A percentile compares a stretch with the other conserved stretches of the same genome.
phyloP scores from a whole-genome alignment of 2,888 invertebrate species.

The Drosophila phalerata region DNA sequence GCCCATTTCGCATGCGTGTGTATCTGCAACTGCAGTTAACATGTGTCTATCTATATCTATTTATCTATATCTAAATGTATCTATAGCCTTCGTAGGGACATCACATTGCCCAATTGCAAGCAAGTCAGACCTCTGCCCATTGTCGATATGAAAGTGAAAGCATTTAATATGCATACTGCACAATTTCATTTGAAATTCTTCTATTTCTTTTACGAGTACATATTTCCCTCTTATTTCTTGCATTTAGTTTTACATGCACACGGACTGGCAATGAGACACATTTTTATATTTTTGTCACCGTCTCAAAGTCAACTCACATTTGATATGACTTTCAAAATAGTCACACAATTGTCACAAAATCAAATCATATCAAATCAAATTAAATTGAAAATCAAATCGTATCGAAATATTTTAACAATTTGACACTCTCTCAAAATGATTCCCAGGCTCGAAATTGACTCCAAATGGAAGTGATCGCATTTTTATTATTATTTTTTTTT shows the following conservation, averaged over 20 bases:
- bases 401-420: constrained; percentile 39
- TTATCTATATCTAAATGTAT: background rate
- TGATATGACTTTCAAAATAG: constrained; percentile 53
- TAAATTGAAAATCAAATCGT: constrained; percentile 17
- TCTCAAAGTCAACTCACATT: constrained; percentile 48
- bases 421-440: constrained; percentile 45
- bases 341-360: constrained; percentile 49
- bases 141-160: constrained; percentile 77
- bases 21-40: constrained; percentile 4
- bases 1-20: constrained; percentile 50
- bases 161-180: constrained; percentile 81
- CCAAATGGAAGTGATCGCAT: constrained; percentile 45
- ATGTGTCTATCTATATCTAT: constrained; percentile 5
- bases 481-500: constrained; percentile 24
- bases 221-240: constrained; percentile 8
- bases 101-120: constrained; percentile 15
- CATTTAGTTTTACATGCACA: constrained; percentile 8
- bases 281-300: constrained; percentile 12
- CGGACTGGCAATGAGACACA: constrained; percentile 37
- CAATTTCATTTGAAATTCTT: constrained; percentile 28
- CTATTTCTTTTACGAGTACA: constrained; percentile 7
- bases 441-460: constrained; percentile 54
- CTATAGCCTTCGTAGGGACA: constrained; percentile 16
- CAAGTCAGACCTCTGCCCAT: too few relatives aligned
- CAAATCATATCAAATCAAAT: constrained; percentile 26